Percentiles rank a stretch among this genome's conserved stretches.
These are phyloP conservation scores for Leguminivora glycinivorella DNA, from an alignment of 1,140 invertebrate genomes.

Conservation along the genomic window DNA sequence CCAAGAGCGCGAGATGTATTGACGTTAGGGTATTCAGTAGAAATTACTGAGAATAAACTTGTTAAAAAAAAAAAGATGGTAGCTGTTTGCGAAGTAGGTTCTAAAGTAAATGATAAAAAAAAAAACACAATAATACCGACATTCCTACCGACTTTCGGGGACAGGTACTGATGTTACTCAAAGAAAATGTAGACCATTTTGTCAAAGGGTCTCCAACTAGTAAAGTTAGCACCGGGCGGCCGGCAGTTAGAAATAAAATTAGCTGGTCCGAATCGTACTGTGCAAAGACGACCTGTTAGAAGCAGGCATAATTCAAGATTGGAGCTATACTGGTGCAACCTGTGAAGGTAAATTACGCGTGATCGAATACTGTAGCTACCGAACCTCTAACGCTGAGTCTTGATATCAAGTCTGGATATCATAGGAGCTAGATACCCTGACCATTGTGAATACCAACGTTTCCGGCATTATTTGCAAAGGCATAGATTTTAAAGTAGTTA, in stretches of 20 bases:
- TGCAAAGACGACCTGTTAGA: background rate
- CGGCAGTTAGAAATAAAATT: background rate
- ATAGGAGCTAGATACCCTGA: too few species aligned
- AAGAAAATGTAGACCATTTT: background rate
- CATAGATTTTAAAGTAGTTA: too few species aligned
- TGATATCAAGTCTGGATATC: too few species aligned
- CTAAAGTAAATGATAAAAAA: background rate
- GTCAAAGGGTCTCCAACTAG: background rate
- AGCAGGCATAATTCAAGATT: background rate
- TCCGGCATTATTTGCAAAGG: too few species aligned
- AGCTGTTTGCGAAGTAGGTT: background rate
- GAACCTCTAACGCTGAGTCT: background rate
- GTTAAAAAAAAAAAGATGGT: background rate
- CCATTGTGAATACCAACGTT: too few species aligned
- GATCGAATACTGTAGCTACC: too few species aligned
- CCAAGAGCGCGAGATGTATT: background rate
- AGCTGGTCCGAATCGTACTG: background rate
- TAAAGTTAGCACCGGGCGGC: background rate
- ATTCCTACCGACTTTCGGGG: too few species aligned
- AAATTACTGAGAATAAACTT: background rate
- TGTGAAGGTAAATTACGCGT: too few species aligned
- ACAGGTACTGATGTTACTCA: too few species aligned
- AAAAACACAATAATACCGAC: too few species aligned
- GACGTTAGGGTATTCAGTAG: background rate
- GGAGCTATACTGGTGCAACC: too few species aligned